A percentile compares a stretch with the other conserved stretches of the same genome.
Evolutionary conservation across 1,140 invertebrate species (phyloP).

Genomic region (Brachionus calyciflorus): DNA sequence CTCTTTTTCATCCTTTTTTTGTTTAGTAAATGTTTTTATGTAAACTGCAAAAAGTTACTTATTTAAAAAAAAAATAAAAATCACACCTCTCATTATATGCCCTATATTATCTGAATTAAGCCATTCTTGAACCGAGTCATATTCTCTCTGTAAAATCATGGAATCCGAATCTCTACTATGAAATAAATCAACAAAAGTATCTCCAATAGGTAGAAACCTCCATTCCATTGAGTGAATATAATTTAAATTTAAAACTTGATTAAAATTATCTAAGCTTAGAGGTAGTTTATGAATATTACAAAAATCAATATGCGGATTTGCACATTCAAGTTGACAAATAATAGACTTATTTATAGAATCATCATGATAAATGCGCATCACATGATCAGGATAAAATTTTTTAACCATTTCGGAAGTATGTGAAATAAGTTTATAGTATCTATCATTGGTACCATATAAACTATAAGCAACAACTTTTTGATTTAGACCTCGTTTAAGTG

Average conservation of each 20-base stretch:
- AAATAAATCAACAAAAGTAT: slow-evolving; percentile 23
- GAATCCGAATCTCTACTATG: slow-evolving; percentile 31
- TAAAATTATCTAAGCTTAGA: background rate
- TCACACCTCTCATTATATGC: slow-evolving; percentile 39
- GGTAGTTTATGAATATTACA: slow-evolving; percentile 21
- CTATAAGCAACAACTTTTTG: slow-evolving; percentile 25
- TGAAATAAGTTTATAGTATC: slow-evolving; percentile 26
- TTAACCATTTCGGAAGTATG: background rate
- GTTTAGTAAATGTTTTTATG: no score
- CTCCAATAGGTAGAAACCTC: slow-evolving; percentile 10
- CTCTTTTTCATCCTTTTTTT: no score
- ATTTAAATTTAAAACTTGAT: background rate
- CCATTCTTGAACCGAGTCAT: slow-evolving; percentile 14
- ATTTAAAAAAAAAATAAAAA: no score
- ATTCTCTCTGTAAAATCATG: slow-evolving; percentile 3
- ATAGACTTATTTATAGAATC: slow-evolving; percentile 1
- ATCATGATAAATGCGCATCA: slow-evolving; percentile 27
- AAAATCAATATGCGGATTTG: slow-evolving; percentile 27
- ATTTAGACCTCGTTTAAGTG: slow-evolving; percentile 15
- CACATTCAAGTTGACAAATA: slow-evolving; percentile 14
- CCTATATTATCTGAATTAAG: background rate
- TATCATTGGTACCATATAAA: background rate
- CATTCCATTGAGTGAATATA: slow-evolving; percentile 24
- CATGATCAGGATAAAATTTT: slow-evolving; percentile 18
- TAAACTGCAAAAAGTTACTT: no score